Evolutionary conservation across 53 echinoderm and acorn worm species (phyloP), one percentile per base, ranked within the genome.

Genomic region (Echinarachnius parma): DNA sequence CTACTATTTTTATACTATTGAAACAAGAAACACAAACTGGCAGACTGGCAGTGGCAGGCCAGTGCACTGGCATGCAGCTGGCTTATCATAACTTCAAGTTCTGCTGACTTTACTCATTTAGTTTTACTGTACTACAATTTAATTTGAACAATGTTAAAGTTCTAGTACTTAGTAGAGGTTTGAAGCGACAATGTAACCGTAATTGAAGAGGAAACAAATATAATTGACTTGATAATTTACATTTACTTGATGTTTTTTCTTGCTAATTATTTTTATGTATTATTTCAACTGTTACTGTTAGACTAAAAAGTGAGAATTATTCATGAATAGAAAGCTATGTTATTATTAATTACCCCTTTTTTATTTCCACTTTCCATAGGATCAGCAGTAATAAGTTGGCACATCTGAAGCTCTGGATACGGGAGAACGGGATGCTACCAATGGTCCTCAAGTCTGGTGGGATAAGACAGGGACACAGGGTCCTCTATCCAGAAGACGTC

Each of bases 401-500:
- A 39, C 39, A 39, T 39, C 39, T 39, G 39, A 39, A 39, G 39
- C 39, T 39, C 7, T 39, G 39, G 39, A 39, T 39, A 39, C 39
- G 39, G 39, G 39, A 39, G 7, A 64, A 64, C 22, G 46, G 64
- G 2, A 1, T 64, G 46, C 23, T 28, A 0, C 64, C 46, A 24
- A 22, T 64, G 26, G 3, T 42, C 0, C 46, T 45, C 13, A 64
- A 46, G 26, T 42, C 64, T 25, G 64, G 64, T 23, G 64, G 64
- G 2, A 44, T 18, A 9, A 44, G 3, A 46, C 64, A 14, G 64
- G 39, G 27, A 24, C 36, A 26, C 21, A 42, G 23, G 16, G 7
- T 19, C 5, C 46, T 64, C 3, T 35, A 44, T 10, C 2, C 64
- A 7, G 64, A 44, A 13, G 64, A 64, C 45, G 64, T 64, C 45